Base-by-base conservation (phyloP, 2,113 vertebrate species). In the Xiphophorus maculatus region DNA sequence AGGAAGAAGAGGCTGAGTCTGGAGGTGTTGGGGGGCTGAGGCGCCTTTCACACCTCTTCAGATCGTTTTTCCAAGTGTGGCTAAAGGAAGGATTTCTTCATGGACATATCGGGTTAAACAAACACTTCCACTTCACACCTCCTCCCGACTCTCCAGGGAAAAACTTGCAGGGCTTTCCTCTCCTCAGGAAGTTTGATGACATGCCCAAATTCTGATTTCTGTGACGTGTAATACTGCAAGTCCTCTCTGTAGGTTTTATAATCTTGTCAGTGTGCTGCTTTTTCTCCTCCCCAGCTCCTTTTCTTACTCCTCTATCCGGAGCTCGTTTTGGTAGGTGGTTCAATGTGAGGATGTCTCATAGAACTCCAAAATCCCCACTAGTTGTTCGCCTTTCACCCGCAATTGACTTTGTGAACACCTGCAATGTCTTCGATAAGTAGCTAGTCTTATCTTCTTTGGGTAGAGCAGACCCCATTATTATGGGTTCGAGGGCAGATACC, bases 351-450 rank as follows among this genome's bases (percentile, higher is more conserved):
- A 69, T n/a, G 61, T 89, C 88, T 87, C 79, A 73, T 77, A 72
- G 77, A 32, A 79, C 25, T 60, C 48, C 62, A 48, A 91, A 91
- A 91, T 90, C 89, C 90, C 67, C 76, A 68, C 77, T 73, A 80
- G 88, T 88, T 81, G 87, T 88, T 87, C 51, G 76, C 78, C 79
- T 88, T 84, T 91, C 83, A 87, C 81, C 85, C 78, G 67, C 90
- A 84, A 87, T 85, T 87, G 86, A 91, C 90, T 90, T 88, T 86
- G 74, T 67, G 69, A 93, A 91, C 88, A 92, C 89, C 87, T 91
- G 88, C 86, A 89, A 87, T 77, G 90, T 88, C 87, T 87, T 88
- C 44, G 85, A 92, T 92, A 91, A 92, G 89, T 91, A 79, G 86
- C 85, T 79, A n/a, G 80, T 88, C 86, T 93, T 93, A 92, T 92